Base-by-base conservation (phyloP, 2,888 invertebrate genomes). In the Chromoteleia sp. region DNA sequence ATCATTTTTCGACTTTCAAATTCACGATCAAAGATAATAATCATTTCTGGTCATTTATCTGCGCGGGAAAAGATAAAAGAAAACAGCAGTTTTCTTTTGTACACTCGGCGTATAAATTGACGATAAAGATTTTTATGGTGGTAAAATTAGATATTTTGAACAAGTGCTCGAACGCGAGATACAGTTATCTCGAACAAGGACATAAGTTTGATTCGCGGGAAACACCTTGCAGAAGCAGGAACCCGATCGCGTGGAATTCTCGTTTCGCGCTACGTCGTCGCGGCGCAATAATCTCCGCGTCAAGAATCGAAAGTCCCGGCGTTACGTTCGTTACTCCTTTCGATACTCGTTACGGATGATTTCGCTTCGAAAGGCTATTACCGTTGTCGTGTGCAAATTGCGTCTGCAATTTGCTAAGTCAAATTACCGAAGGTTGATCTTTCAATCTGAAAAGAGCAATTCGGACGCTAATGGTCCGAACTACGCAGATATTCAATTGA, bases 281-380 rank as follows among this genome's bases (percentile, higher is more conserved):
- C 25, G 17, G 48, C 39, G 52, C 39, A 75, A 70, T 75, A 75
- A 45, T 71, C 39, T 7, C 17, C 30, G 29, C 15, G 21, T 10
- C 54, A 30, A 68, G 80, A 86, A 85, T 84, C 85, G 85, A 87
- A 87, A 86, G 85, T 83, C 61, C 25, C 48, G 45, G 67, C 71
- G 73, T 63, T 68, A 67, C 79, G 74, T 82, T 45, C n/a, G 17
- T 7, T 79, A 67, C 33, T 84, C 84, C 84, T 82, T 85, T 77
- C 78, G 81, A 82, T 77, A 80, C 58, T 82, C 85, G 86, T 87
- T 84, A 87, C 86, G 85, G 85, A 86, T 86, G 86, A 87, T 87
- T 86, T 87, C 86, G 84, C 85, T 75, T 79, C 81, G 84, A 84
- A 82, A 77, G 82, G 61, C 74, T 65, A 74, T 82, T 82, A 77